Evolutionary conservation across 2,888 invertebrate species (phyloP).

Genomic region (Dryadula phaetusa): DNA sequence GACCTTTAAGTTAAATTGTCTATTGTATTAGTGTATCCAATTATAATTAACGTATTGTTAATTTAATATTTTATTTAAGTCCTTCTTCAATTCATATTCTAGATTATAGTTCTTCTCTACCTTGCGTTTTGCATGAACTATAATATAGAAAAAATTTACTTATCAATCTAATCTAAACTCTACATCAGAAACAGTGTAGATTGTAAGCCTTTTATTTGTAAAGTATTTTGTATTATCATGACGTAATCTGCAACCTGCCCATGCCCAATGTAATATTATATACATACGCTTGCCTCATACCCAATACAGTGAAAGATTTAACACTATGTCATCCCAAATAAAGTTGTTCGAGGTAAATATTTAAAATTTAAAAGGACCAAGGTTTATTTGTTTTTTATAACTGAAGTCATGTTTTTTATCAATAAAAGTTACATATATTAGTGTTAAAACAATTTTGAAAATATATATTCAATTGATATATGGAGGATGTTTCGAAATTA

Average conservation of each 20-base stretch:
- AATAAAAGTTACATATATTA: background rate
- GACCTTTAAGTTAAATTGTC: constrained; percentile 12
- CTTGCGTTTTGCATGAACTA: too few relatives aligned
- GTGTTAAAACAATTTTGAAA: background rate
- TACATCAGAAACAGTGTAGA: too few relatives aligned
- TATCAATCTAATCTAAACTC: too few relatives aligned
- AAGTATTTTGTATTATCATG: background rate
- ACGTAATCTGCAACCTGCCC: background rate
- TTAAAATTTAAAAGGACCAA: constrained; percentile 19
- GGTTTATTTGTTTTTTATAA: constrained; percentile 10
- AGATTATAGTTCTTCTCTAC: too few relatives aligned
- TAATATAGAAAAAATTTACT: too few relatives aligned
- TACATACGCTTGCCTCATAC: background rate
- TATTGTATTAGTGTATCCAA: constrained; percentile 1
- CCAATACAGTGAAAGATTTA: constrained; percentile 2
- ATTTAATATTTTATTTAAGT: background rate
- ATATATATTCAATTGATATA: background rate
- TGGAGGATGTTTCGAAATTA: too few relatives aligned
- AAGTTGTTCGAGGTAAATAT: constrained; percentile 31
- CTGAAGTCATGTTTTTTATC: constrained; percentile 4
- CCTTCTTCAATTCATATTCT: too few relatives aligned
- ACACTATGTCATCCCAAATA: constrained; percentile 30
- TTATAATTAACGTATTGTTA: background rate
- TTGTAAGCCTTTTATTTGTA: too few relatives aligned
- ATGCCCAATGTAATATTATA: background rate